Percentiles rank a stretch among this genome's conserved stretches.
Evolutionary conservation across 2,113 vertebrate species (phyloP).

Genomic region (Psilopogon haemacephalus): DNA sequence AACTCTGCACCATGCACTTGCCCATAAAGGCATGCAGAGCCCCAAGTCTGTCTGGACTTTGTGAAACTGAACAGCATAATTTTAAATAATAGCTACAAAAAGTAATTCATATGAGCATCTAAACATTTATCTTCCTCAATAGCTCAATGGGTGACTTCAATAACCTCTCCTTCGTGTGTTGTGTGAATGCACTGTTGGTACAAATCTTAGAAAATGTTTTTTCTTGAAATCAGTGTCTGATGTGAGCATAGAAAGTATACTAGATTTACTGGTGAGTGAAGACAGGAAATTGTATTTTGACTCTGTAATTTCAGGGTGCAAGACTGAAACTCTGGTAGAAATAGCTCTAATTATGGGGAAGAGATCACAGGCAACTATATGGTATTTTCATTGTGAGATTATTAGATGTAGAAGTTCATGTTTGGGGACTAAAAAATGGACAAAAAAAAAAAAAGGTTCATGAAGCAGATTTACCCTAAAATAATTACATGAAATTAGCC

Average conservation of each 20-base stretch:
- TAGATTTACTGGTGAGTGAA: not conserved
- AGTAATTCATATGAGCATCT: not conserved
- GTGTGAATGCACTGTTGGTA: not conserved
- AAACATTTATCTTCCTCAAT: not conserved
- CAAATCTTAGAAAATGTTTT: not conserved
- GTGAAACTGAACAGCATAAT: not conserved
- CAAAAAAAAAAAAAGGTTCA: slow-evolving; percentile 36
- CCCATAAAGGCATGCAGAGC: fast-evolving
- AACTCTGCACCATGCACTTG: not conserved
- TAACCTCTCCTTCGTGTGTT: not conserved
- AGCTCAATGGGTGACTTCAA: not conserved
- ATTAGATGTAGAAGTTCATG: slow-evolving; percentile 30
- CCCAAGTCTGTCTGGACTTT: not conserved
- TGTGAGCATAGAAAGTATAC: not conserved
- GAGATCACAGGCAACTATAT: slow-evolving; percentile 7
- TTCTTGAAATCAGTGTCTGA: not conserved
- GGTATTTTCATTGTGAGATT: slow-evolving; percentile 18
- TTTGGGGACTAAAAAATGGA: slow-evolving; percentile 46
- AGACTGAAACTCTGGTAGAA: slow-evolving; percentile 29
- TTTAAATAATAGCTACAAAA: not conserved
- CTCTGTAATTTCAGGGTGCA: not conserved
- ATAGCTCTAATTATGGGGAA: slow-evolving; percentile 11
- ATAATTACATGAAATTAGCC: slow-evolving; percentile 3
- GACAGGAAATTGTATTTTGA: not conserved
- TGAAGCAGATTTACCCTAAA: not conserved